These are phyloP conservation scores for Glaucopsyche alexis DNA, from an alignment of 2,888 invertebrate species.

Conservation along the genomic window DNA sequence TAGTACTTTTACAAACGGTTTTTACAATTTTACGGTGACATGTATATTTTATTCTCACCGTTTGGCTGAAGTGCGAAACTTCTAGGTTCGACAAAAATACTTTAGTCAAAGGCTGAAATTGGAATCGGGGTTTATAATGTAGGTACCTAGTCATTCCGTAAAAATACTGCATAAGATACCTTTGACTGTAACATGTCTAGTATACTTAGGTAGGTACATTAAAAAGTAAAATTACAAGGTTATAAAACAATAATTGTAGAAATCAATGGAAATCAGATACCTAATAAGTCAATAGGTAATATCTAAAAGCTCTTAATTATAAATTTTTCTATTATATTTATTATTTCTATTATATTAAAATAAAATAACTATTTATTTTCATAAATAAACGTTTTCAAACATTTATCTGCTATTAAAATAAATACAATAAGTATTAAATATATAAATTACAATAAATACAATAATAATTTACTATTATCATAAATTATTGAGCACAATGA, in stretches of 20 bases:
- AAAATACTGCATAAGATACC: no score
- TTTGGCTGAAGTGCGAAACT: no score
- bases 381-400: constrained; percentile 12
- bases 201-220: no score
- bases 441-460: neutral
- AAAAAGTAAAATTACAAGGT: neutral
- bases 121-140: no score
- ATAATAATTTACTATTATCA: constrained; percentile 20
- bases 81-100: no score
- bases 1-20: no score
- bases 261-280: neutral
- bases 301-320: neutral
- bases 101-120: no score
- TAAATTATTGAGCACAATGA: constrained; percentile 7
- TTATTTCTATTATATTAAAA: constrained; percentile 6
- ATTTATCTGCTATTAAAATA: constrained; percentile 16
- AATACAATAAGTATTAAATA: neutral
- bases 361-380: neutral
- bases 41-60: no score
- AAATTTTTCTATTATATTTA: constrained; percentile 8
- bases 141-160: no score
- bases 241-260: constrained; percentile 18
- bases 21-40: no score
- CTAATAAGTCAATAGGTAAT: neutral
- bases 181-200: no score